Percentiles rank a stretch among this genome's conserved stretches.
phyloP scores from a whole-genome alignment of 2,797 vertebrate genomes.

The Protonibea diacanthus region DNA sequence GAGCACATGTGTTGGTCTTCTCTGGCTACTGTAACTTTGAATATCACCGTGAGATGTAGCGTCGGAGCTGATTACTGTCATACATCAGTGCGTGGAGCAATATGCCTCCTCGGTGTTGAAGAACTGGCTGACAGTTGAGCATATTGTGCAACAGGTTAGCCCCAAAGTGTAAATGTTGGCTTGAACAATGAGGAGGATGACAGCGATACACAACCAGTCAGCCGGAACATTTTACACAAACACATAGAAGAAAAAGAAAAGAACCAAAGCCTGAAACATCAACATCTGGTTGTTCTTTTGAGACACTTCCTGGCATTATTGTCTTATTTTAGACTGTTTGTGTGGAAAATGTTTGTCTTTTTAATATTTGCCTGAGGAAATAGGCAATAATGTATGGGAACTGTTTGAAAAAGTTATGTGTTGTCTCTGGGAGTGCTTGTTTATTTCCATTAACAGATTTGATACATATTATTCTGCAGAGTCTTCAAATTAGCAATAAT shows the following conservation, averaged over 20 bases:
- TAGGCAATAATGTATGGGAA: background rate
- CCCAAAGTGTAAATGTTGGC: conserved; percentile 18
- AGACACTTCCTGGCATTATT: conserved; percentile 23
- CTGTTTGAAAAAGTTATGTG: background rate
- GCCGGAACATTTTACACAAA: conserved; percentile 26
- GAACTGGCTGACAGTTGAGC: conserved; percentile 6
- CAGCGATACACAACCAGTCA: conserved; percentile 17
- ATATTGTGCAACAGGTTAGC: conserved; percentile 5
- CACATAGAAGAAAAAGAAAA: conserved; percentile 9
- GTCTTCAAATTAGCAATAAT: background rate
- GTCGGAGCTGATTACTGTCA: conserved; percentile 11
- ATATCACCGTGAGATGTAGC: background rate
- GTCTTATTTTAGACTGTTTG: background rate
- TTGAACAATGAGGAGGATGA: conserved; percentile 23
- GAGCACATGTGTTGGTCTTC: background rate
- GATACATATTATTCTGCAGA: background rate
- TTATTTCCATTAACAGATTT: background rate
- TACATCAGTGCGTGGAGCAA: conserved; percentile 4
- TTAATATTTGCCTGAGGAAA: conserved; percentile 13
- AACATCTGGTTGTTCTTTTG: conserved; percentile 8
- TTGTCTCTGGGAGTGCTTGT: background rate
- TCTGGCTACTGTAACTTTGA: conserved; percentile 3
- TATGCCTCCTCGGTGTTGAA: background rate
- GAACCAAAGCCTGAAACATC: background rate
- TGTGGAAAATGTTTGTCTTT: background rate